phyloP scores from a whole-genome alignment of 2,797 vertebrate genomes.

The Pseudochirops cupreus region DNA sequence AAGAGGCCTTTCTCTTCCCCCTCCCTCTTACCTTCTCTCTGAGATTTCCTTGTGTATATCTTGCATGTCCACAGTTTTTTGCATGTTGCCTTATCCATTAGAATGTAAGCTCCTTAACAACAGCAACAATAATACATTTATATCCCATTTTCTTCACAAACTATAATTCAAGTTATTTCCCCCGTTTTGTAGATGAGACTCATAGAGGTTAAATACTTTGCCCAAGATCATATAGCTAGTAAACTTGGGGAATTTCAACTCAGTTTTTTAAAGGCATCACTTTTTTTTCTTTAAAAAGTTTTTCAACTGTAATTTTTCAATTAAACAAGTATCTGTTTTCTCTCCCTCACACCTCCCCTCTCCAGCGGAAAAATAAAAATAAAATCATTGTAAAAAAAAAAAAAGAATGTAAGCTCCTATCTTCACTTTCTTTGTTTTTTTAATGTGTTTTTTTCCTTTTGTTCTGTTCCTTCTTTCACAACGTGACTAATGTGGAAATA shows the following conservation, averaged over 20 bases:
- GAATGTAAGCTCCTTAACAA: not conserved
- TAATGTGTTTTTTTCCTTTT: not conserved
- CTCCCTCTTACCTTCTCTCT: not conserved
- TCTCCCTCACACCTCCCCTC: not conserved
- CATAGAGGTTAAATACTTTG: not conserved
- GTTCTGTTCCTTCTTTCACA: not conserved
- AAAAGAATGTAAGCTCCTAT: too few species aligned
- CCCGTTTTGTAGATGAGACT: constrained; percentile 37
- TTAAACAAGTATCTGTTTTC: not conserved
- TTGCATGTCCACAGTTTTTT: not conserved
- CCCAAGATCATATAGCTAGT: not conserved
- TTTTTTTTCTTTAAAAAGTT: not conserved
- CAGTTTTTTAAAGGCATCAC: not conserved
- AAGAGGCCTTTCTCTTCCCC: not conserved
- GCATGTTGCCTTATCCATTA: not conserved
- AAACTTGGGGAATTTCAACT: not conserved
- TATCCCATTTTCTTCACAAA: not conserved
- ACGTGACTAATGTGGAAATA: not conserved
- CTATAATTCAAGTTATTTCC: not conserved
- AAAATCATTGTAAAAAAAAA: not conserved
- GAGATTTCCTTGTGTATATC: not conserved
- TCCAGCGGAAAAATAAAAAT: not conserved
- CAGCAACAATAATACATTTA: not conserved
- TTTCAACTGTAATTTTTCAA: not conserved
- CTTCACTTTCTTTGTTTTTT: not conserved